Conservation (phyloP, 1,140 invertebrate genomes). For the Cryptotermes secundus region DNA sequence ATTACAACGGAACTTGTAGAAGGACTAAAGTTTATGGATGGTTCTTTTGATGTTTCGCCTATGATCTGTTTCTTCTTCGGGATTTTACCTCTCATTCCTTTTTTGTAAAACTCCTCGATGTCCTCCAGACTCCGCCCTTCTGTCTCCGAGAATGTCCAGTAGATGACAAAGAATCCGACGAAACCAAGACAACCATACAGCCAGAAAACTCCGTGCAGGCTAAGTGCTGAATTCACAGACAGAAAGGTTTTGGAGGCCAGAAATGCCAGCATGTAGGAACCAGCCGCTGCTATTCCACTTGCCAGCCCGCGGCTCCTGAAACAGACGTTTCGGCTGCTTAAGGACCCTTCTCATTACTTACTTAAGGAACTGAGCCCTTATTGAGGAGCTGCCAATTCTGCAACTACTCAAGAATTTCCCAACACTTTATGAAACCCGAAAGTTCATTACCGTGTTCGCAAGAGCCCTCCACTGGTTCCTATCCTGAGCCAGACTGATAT, state of each 20-base stretch:
- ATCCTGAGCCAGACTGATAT: too few species aligned
- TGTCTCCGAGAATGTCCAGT: conserved; percentile 58
- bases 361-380: too few species aligned
- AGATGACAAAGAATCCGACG: conserved; percentile 55
- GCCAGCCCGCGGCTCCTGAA: conserved; percentile 55
- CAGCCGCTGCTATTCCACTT: conserved; percentile 56
- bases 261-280: conserved; percentile 61
- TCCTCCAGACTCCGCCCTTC: conserved; percentile 57
- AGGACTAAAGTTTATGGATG: background rate
- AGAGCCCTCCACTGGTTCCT: too few species aligned
- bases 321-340: conserved; percentile 37
- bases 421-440: too few species aligned
- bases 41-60: background rate
- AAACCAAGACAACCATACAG: conserved; percentile 60
- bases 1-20: background rate
- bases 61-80: background rate
- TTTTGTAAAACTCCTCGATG: conserved; percentile 43
- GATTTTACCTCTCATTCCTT: background rate
- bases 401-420: too few species aligned
- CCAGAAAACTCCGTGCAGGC: conserved; percentile 59
- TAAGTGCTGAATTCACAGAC: conserved; percentile 51
- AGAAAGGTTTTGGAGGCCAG: conserved; percentile 63
- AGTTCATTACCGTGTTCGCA: too few species aligned
- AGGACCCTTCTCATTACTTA: too few species aligned
- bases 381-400: too few species aligned